Conservation (phyloP, 2,113 vertebrate species). For the Ascaphus truei region DNA sequence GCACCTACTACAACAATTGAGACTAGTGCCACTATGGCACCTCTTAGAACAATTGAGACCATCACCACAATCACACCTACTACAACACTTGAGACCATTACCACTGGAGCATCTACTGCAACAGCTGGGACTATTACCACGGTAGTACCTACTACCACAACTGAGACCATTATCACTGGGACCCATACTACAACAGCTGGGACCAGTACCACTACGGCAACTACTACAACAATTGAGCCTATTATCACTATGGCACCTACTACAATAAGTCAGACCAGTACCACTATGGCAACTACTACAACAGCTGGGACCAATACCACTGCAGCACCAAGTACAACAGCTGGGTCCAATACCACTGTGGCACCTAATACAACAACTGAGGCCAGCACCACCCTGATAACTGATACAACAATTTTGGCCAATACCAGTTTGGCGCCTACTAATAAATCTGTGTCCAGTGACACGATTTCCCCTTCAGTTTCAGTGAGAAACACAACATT, state of each 20-base stretch:
- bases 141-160: background rate
- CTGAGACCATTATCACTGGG: background rate
- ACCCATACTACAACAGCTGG: background rate
- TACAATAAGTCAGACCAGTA: background rate
- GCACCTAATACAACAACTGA: background rate
- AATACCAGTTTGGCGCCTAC: background rate
- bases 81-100: too few relatives aligned
- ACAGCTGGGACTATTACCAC: too few relatives aligned
- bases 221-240: background rate
- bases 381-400: background rate
- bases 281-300: too few relatives aligned
- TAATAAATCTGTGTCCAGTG: too few relatives aligned
- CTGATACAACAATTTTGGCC: background rate
- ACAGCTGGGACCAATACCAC: background rate
- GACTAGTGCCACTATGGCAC: background rate
- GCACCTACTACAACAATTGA: background rate
- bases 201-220: background rate
- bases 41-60: too few relatives aligned
- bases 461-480: too few relatives aligned
- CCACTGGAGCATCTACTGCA: too few relatives aligned
- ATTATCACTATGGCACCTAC: background rate
- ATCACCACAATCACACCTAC: too few relatives aligned
- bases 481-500: too few relatives aligned
- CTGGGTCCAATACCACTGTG: background rate
- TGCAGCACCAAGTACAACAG: background rate